phyloP scores from a whole-genome alignment of 2,797 vertebrate genomes.

The Sebastes taczanowskii region DNA sequence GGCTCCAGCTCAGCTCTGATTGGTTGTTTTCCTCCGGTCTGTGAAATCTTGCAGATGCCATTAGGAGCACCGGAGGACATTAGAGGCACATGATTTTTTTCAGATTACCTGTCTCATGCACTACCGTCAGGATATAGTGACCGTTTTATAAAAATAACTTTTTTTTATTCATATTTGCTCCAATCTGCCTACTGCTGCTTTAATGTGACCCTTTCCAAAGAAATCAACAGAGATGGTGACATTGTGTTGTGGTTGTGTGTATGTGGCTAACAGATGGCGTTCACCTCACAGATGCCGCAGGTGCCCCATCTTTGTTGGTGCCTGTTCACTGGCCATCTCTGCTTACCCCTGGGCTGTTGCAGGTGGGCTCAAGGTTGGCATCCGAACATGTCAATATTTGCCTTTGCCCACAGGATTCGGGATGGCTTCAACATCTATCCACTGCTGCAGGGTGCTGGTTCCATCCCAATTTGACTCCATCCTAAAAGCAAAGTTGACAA shows the following conservation, averaged over 20 bases:
- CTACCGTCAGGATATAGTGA: too few species aligned
- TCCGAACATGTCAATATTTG: slow-evolving; percentile 43
- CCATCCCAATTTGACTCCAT: slow-evolving; percentile 4
- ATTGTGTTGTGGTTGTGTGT: slow-evolving; percentile 13
- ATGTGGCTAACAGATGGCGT: slow-evolving; percentile 45
- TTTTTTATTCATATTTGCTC: too few species aligned
- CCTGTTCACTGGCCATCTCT: slow-evolving; percentile 28
- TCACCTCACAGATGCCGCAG: slow-evolving; percentile 22
- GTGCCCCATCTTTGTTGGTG: slow-evolving; percentile 26
- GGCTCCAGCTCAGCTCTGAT: too few species aligned
- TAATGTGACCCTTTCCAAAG: neutral
- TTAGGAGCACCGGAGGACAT: too few species aligned
- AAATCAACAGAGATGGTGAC: neutral
- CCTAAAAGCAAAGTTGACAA: slow-evolving; percentile 12
- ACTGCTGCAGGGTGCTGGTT: slow-evolving; percentile 7
- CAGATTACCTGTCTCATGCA: too few species aligned
- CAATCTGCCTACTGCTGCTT: too few species aligned
- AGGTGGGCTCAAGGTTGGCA: slow-evolving; percentile 50
- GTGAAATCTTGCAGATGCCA: too few species aligned
- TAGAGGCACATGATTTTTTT: too few species aligned
- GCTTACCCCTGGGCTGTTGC: slow-evolving; percentile 47
- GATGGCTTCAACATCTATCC: slow-evolving; percentile 13
- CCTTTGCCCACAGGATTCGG: slow-evolving; percentile 18
- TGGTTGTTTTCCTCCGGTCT: too few species aligned
- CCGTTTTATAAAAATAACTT: too few species aligned